Base-by-base conservation (phyloP, 2,797 vertebrate genomes). In the Tokudaia muenninki region DNA sequence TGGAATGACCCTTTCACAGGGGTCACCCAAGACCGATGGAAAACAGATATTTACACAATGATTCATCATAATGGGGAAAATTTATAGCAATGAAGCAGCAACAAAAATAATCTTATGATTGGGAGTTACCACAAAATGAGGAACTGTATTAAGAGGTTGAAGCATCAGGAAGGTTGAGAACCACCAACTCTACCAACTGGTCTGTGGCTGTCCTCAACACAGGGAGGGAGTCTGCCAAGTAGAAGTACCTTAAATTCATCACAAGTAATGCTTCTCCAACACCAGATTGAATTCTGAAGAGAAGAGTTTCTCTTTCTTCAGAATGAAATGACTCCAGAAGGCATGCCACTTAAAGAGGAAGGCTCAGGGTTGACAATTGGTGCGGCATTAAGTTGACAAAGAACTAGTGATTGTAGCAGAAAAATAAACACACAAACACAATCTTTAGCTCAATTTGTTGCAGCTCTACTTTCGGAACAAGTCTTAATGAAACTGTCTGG, bases 401-500 rank as follows among this genome's bases (percentile, higher is more conserved):
- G 92, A 61, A 52, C 89, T 94, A 97, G 52, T n/a, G 97, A 97
- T 90, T 57, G 44, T 22, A 79, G 79, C 41, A 44, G 81, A 94
- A 92, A 94, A 96, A 96, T 67, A 96, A 96, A 92, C 87, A 87
- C 92, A 75, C 80, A 19, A 77, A 78, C 70, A 1, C 0, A 90
- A n/a, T 84, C 84, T 34, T 72, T 52, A 57, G 83, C 90, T 91
- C 61, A 11, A 79, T 95, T 87, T 94, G 91, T 57, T 21, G 61
- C 12, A 44, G 67, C 47, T 88, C 57, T 52, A 80, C 79, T 88
- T 81, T 81, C 12, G 0, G 4, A 92, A 92, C 61, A 86, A 91
- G 89, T 87, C 97, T 92, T 94, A 95, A 96, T 74, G 95, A 96
- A 97, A 96, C 65, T 89, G 87, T 93, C 92, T 81, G 89, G 83